Base-by-base conservation (phyloP, 2,888 invertebrate genomes). In the Branchipolynoe longqiensis region DNA sequence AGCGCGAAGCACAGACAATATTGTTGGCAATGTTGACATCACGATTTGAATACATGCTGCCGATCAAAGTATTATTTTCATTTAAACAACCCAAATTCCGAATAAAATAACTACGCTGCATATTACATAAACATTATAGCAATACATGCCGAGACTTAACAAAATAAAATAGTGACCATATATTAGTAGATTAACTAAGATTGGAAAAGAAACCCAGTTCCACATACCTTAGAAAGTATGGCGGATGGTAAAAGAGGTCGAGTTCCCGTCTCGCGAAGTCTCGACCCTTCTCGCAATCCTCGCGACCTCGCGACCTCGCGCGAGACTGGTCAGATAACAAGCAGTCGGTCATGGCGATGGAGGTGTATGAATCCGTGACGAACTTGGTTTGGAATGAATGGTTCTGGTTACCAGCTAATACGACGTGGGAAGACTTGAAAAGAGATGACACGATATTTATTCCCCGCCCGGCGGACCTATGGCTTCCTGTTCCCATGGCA, bases 391-490 rank as follows among this genome's bases (percentile, higher is more conserved):
- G 89, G 89, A 56, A 74, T 25, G 87, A 88, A 81, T 64, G 69
- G 25, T 89, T 89, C 83, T 89, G 89, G 89, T 83, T 89, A 54
- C 89, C 89, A 22, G 83, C 84, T 36, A 87, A 88, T 87, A 81
- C 86, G 14, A 86, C 87, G 31, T 89, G 89, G 89, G 62, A 78
- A 25, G 85, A 85, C 78, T 73, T 89, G 6, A 83, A 88, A 22
- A 33, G 85, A 41, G 84, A 82, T 38, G 85, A 86, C 62, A 82
- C 81, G 0, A 86, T 83, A 31, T 87, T 58, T 56, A 86, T 86
- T 82, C 87, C 89, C n/a, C 33, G 59, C 28, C 83, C 89, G 12
- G 40, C 62, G 28, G 87, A 89, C 58, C 84, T 89, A 28, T 88
- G 87, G 87, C 41, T 86, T 40, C 78, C 86, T 14, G 62, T 89